These are phyloP conservation scores for Mellivora capensis DNA, from an alignment of 2,113 vertebrate genomes.

Conservation along the genomic window DNA sequence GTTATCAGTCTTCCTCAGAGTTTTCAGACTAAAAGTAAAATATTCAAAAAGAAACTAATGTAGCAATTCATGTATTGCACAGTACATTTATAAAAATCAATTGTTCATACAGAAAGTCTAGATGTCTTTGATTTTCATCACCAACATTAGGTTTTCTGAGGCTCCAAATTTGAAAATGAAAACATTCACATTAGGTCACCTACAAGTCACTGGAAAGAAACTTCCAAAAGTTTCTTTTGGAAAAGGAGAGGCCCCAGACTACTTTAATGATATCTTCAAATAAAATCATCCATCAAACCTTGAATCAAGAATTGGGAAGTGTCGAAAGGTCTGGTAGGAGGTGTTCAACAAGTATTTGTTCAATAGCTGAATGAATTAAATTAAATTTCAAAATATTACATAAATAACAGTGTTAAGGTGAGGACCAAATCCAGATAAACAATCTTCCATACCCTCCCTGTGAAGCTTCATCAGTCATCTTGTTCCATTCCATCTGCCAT, in stretches of 20 bases:
- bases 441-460: background rate
- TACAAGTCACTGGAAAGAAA: background rate
- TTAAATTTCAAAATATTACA: background rate
- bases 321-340: background rate
- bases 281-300: background rate
- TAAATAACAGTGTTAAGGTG: background rate
- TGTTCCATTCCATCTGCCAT: background rate
- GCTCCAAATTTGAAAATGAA: background rate
- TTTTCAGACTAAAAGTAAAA: background rate
- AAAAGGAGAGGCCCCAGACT: background rate
- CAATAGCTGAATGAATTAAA: background rate
- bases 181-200: background rate
- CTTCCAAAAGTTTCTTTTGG: background rate
- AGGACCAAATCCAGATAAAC: background rate
- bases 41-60: background rate
- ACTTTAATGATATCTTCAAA: background rate
- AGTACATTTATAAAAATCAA: background rate
- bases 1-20: background rate
- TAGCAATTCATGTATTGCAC: background rate
- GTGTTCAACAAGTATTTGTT: background rate
- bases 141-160: background rate
- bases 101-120: background rate
- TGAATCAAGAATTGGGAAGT: background rate
- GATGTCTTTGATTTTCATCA: background rate
- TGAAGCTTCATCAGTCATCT: background rate